A percentile compares a stretch with the other conserved stretches of the same genome.
phyloP scores from a whole-genome alignment of 2,888 invertebrate genomes.

The Sinotaia quadrata region DNA sequence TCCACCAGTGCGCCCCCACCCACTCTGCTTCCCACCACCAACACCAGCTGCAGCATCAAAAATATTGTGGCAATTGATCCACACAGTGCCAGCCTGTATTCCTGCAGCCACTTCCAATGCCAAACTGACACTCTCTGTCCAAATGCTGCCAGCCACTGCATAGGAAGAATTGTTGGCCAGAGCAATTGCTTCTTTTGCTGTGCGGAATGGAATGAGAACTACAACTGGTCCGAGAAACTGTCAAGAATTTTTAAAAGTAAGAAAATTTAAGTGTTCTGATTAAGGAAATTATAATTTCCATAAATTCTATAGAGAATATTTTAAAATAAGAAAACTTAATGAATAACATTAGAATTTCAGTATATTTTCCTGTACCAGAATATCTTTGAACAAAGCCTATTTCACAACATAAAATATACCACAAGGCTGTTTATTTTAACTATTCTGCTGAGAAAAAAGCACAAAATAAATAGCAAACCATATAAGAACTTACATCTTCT shows the following conservation, averaged over 20 bases:
- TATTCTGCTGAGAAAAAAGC: background rate
- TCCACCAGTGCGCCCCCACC: slow-evolving; percentile 75
- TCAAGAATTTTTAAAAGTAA: background rate
- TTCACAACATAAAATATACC: too few species aligned
- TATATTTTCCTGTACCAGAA: too few species aligned
- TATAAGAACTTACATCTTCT: slow-evolving; percentile 71
- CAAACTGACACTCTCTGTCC: slow-evolving; percentile 76
- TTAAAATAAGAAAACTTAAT: too few species aligned
- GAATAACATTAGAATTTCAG: too few species aligned
- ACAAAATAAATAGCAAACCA: too few species aligned
- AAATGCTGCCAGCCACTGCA: slow-evolving; percentile 75
- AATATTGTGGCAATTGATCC: slow-evolving; percentile 76
- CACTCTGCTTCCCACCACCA: slow-evolving; percentile 75
- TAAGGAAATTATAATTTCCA: too few species aligned
- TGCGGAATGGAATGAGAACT: slow-evolving; percentile 75
- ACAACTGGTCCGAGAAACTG: slow-evolving; percentile 74
- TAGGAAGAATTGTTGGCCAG: slow-evolving; percentile 76
- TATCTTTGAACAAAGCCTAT: too few species aligned
- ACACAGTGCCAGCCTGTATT: slow-evolving; percentile 75
- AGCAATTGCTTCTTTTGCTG: slow-evolving; percentile 76
- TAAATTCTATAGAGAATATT: too few species aligned
- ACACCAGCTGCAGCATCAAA: slow-evolving; percentile 75
- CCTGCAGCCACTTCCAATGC: slow-evolving; percentile 75
- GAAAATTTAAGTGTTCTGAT: background rate
- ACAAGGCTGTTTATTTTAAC: background rate